Evolutionary conservation across 2,113 vertebrate genomes (phyloP), one percentile per base, ranked within the genome.

Genomic region (Columba livia): DNA sequence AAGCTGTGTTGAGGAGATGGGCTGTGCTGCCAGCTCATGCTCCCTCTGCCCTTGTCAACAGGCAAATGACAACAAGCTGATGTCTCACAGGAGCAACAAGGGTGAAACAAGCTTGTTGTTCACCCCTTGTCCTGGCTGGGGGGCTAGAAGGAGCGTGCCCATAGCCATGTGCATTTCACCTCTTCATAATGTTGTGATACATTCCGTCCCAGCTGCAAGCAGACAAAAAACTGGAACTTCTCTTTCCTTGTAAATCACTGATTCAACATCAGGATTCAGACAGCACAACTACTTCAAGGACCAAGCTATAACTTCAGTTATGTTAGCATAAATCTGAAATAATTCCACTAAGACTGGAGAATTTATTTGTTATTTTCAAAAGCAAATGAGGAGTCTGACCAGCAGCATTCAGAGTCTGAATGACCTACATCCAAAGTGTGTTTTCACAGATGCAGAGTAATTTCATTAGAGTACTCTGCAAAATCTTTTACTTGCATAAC

Each of bases 401-500:
- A 78, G 85, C 47, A 94, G 64, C 85, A 67, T 57, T 79, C 75
- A 89, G 85, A 80, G 38, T 95, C 91, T 91, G 82, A 95, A 85
- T 40, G 23, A 96, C 93, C 96, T 92, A 88, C 95, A 95, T 81
- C 81, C 92, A 84, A 93, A 94, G 81, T 61, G 80, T 89, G 72
- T 61, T 95, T 97, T 95, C 95, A 90, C 81, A 95, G 92, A 94
- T 74, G 85, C 86, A 84, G 26, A 79, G 93, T 96, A 90, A 97
- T 97, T 97, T 96, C 88, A 91, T 95, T 96, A 96, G 79, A 94
- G 93, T 89, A 80, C 88, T 93, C 82, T 83, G 94, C 94, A 96
- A 93, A 97, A 96, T 94, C 93, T 97, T 97, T 97, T 95, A 97
- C 97, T 97, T 96, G 96, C 86, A 92, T 89, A 97, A 96, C 94